Conservation (phyloP, 2,888 invertebrate species). For the Cabera pusaria region DNA sequence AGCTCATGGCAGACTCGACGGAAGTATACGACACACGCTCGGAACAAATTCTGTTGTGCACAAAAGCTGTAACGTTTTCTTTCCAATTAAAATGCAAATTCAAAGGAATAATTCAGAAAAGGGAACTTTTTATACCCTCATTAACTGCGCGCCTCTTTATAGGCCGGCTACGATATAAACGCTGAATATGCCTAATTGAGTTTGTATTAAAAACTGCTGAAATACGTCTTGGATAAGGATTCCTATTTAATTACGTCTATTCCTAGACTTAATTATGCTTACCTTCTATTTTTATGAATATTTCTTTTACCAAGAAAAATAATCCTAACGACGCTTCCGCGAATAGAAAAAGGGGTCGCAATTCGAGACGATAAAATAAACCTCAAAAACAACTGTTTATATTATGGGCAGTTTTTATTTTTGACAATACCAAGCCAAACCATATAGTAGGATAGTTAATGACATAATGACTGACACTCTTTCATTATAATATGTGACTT, state of each 20-base stretch:
- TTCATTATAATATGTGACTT: too few species aligned
- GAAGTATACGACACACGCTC: slow-evolving; percentile 23
- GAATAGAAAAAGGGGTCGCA: too few species aligned
- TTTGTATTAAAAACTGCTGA: slow-evolving; percentile 51
- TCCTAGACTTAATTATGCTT: too few species aligned
- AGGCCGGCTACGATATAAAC: slow-evolving; percentile 46
- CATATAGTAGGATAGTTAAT: too few species aligned
- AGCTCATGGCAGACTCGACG: slow-evolving; percentile 15
- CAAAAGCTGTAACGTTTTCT: slow-evolving; percentile 50
- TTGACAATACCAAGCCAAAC: too few species aligned
- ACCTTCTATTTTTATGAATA: slow-evolving; percentile 21
- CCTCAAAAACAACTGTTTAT: too few species aligned
- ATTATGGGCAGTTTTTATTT: too few species aligned
- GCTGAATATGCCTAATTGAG: slow-evolving; percentile 58
- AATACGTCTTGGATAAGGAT: slow-evolving; percentile 46
- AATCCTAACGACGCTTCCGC: too few species aligned
- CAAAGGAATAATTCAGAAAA: slow-evolving; percentile 59
- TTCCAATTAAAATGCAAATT: slow-evolving; percentile 71
- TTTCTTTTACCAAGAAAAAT: too few species aligned
- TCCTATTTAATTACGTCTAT: too few species aligned
- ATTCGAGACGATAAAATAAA: too few species aligned
- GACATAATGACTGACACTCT: too few species aligned
- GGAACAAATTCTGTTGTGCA: slow-evolving; percentile 35
- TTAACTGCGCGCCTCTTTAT: slow-evolving; percentile 58
- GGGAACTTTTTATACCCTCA: slow-evolving; percentile 61